Percentiles rank a stretch among this genome's conserved stretches.
Evolutionary conservation across 2,113 vertebrate species (phyloP).

Genomic region (Rhinogobius similis): DNA sequence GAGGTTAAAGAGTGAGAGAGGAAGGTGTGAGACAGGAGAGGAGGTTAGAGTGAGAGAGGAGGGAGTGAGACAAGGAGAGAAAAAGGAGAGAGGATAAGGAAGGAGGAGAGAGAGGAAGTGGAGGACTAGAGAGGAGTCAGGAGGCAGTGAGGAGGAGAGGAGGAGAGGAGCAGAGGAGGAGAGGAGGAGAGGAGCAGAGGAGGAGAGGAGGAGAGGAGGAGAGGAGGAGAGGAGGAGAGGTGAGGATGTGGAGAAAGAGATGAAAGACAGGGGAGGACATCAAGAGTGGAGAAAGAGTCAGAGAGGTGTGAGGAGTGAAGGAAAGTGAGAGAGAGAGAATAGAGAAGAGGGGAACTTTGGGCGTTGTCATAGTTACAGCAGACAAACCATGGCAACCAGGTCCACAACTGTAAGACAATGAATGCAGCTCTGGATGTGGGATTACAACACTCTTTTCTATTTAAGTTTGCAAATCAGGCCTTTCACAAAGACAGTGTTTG

Average conservation of each 20-base stretch:
- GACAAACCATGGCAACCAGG: conserved; percentile 64
- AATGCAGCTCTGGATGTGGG: neutral
- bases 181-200: too few relatives aligned
- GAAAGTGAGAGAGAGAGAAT: neutral
- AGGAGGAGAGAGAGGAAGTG: neutral
- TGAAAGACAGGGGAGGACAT: neutral
- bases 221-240: neutral
- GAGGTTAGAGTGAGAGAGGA: neutral
- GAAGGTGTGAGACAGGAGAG: neutral
- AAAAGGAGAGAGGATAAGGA: too few relatives aligned
- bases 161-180: neutral
- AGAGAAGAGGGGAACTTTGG: conserved; percentile 44
- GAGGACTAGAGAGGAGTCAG: neutral
- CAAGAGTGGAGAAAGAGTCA: neutral
- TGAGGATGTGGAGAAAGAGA: neutral
- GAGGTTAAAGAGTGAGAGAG: neutral
- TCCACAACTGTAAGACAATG: conserved; percentile 41
- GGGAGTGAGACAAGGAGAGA: neutral
- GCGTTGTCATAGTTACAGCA: conserved; percentile 58
- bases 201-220: neutral
- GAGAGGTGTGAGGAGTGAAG: neutral
- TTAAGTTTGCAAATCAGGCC: neutral
- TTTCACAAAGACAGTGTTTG: too few relatives aligned
- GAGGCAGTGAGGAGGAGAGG: neutral
- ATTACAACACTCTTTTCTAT: too few relatives aligned